Evolutionary conservation across 2,113 vertebrate species (phyloP).

Genomic region (Pterocles gutturalis): DNA sequence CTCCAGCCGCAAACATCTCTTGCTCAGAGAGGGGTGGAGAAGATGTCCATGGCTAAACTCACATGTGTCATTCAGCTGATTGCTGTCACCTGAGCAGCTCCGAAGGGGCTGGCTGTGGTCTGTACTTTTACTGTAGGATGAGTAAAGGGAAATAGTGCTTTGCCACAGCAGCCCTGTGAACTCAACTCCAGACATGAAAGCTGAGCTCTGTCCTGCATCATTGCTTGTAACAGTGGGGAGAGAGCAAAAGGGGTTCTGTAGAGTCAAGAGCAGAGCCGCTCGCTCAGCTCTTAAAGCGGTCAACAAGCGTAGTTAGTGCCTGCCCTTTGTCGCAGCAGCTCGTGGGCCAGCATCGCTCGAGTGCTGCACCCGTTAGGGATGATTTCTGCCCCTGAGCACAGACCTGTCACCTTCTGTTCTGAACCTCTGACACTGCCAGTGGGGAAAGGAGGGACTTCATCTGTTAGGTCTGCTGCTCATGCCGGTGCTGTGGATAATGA

Average conservation of each 20-base stretch:
- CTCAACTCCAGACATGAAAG: slow-evolving; percentile 19
- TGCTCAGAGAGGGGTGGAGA: neutral
- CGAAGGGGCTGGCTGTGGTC: neutral
- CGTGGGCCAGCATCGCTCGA: neutral
- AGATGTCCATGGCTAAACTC: neutral
- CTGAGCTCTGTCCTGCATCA: neutral
- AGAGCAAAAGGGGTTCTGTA: neutral
- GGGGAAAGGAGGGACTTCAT: neutral
- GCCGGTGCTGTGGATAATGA: neutral
- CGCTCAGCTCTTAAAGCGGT: rapidly evolving
- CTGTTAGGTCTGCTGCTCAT: neutral
- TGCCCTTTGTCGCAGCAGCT: neutral
- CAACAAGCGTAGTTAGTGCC: neutral
- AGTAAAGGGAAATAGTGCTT: neutral
- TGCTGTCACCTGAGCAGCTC: neutral
- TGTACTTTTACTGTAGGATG: neutral
- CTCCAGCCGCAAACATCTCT: neutral
- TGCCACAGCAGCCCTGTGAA: neutral
- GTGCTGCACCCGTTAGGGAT: neutral
- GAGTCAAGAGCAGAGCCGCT: neutral
- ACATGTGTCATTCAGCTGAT: neutral
- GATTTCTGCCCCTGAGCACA: neutral
- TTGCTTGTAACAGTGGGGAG: neutral
- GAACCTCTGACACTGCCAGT: neutral
- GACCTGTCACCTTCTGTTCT: neutral